A percentile compares a stretch with the other conserved stretches of the same genome.
These are phyloP conservation scores for Leucophenga montana DNA, from an alignment of 2,888 invertebrate species.

Conservation along the genomic window DNA sequence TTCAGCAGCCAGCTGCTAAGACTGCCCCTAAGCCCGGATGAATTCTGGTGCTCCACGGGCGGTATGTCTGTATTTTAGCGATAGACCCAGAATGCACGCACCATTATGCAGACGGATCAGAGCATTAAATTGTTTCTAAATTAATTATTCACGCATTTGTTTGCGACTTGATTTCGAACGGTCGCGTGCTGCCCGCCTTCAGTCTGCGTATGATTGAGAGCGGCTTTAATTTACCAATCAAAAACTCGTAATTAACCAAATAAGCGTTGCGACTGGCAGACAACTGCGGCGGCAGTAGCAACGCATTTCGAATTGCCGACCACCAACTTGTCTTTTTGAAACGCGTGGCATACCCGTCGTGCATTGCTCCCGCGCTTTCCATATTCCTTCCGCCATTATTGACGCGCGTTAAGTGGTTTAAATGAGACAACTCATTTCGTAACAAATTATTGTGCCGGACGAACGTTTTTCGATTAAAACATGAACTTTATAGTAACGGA, in stretches of 20 bases:
- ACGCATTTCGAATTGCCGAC: not conserved
- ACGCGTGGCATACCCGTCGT: slow-evolving; percentile 13
- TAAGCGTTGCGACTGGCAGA: slow-evolving; percentile 48
- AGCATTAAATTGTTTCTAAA: slow-evolving; percentile 63
- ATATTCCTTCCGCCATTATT: slow-evolving; percentile 47
- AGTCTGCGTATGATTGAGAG: slow-evolving; percentile 36
- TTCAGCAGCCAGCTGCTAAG: no score
- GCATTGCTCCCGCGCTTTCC: slow-evolving; percentile 31
- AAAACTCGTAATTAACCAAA: slow-evolving; percentile 67
- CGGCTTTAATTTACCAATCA: slow-evolving; percentile 64
- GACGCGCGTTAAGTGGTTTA: slow-evolving; percentile 57
- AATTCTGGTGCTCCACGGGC: slow-evolving; percentile 59
- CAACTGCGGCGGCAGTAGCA: slow-evolving; percentile 41
- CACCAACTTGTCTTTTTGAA: no score
- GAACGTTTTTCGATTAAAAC: slow-evolving; percentile 39
- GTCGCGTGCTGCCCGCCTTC: slow-evolving; percentile 41
- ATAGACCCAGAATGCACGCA: slow-evolving; percentile 36
- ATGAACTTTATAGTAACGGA: not conserved
- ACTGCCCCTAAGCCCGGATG: slow-evolving; percentile 49
- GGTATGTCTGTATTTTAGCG: slow-evolving; percentile 54
- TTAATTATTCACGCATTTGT: slow-evolving; percentile 66
- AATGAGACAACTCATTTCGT: slow-evolving; percentile 58
- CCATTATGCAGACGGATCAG: slow-evolving; percentile 19
- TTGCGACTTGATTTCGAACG: slow-evolving; percentile 63
- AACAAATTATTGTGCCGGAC: slow-evolving; percentile 54